Evolutionary conservation across 2,113 vertebrate species (phyloP), one percentile per base, ranked within the genome.

Genomic region (Equus quagga): DNA sequence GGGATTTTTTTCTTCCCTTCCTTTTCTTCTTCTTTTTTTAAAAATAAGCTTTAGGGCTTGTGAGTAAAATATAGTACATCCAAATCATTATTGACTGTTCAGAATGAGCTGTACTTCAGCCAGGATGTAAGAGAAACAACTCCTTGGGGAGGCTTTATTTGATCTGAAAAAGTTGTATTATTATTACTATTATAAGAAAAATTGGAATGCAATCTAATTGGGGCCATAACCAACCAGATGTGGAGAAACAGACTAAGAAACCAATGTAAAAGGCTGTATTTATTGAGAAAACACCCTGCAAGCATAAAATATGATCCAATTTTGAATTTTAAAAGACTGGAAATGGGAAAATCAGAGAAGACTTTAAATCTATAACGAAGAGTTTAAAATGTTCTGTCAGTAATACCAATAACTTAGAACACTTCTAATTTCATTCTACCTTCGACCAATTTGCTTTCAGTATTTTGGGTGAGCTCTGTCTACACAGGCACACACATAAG

Each of bases 301-400:
- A 96, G 70, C 44, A 94, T 87, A 97, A 97, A 97, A 87, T 92
- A 44, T 82, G 8, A 97, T 94, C 60, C 44, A 98, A 95, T 91
- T 98, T 95, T 98, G 79, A 97, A 96, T 97, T 96, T 90, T 95
- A 92, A 95, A 88, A 85, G 70, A 62, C 13, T 56, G 70, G 49
- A 54, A 83, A 94, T 67, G 96, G 92, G 4, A 23, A 26, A 97
- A 64, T 94, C 41, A 90, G n/a, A 94, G 33, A 89, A 62, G 41
- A 96, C 62, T 94, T 97, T 97, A 95, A 97, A 92, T 97, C 75
- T 91, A 28, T 91, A 96, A 92, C 60, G 79, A 96, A 96, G 89
- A 96, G n/a, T 96, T 90, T 83, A 95, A 92, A 95, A 87, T 87
- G 56, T 82, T 95, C 80, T 96, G 76, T 96, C 87, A 95, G 49